A percentile compares a stretch with the other conserved stretches of the same genome.
phyloP scores from a whole-genome alignment of 2,797 vertebrate genomes.

The Xerus rutilus region DNA sequence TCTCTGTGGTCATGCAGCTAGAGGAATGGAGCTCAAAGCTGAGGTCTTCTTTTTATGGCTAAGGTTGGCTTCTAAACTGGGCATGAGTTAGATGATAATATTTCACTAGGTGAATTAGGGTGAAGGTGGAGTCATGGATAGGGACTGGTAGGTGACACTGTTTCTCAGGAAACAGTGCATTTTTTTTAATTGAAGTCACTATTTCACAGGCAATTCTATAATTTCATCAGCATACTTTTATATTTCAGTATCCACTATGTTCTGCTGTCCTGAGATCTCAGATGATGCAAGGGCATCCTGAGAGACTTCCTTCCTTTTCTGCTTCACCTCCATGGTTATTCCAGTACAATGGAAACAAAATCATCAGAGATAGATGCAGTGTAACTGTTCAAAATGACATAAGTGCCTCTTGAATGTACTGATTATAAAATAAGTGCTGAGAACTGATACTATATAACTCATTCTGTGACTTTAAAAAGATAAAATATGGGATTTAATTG shows the following conservation, averaged over 20 bases:
- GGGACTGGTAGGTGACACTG: neutral
- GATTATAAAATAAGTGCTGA: conserved; percentile 45
- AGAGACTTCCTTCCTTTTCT: neutral
- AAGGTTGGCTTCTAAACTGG: neutral
- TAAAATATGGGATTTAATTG: neutral
- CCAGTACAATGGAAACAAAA: neutral
- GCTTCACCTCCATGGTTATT: neutral
- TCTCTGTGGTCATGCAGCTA: neutral
- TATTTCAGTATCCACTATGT: conserved; percentile 69
- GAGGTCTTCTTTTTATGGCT: neutral
- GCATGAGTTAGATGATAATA: neutral
- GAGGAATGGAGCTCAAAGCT: neutral
- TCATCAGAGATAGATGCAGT: neutral
- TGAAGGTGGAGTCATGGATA: neutral
- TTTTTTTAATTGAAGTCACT: neutral
- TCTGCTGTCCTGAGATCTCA: conserved; percentile 59
- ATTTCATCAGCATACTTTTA: neutral
- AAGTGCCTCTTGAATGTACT: neutral
- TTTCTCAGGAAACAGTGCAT: neutral
- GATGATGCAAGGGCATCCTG: neutral
- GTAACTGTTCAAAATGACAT: neutral
- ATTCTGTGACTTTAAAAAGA: neutral
- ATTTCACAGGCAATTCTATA: neutral
- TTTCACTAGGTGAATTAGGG: neutral
- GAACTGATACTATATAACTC: neutral